Evolutionary conservation across 2,797 vertebrate species (phyloP).

Genomic region (Clarias fuscus): DNA sequence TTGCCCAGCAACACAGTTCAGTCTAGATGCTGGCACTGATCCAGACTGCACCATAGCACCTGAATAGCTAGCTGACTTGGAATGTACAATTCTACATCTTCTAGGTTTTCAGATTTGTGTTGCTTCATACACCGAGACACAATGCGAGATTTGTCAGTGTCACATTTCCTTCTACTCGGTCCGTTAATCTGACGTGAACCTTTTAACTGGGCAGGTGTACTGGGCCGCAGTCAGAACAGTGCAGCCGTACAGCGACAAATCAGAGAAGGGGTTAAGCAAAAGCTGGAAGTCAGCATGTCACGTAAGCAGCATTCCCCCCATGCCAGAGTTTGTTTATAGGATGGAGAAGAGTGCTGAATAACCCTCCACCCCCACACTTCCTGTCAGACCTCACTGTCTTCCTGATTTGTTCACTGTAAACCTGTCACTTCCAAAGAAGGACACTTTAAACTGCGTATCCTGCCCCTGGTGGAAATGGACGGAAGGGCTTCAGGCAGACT

Average conservation of each 20-base stretch:
- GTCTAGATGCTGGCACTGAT: background rate
- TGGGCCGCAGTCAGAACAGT: too few species aligned
- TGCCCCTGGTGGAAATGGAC: background rate
- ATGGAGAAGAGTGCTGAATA: conserved; percentile 50
- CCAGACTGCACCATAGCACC: conserved; percentile 8
- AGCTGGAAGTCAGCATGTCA: conserved; percentile 34
- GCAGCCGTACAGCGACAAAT: too few species aligned
- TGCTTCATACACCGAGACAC: conserved; percentile 15
- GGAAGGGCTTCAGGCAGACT: background rate
- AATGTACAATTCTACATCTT: background rate
- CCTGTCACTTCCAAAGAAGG: conserved; percentile 19
- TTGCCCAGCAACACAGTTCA: conserved; percentile 9
- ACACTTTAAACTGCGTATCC: conserved; percentile 2
- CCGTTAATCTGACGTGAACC: conserved; percentile 11
- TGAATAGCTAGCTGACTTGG: conserved; percentile 9
- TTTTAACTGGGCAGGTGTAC: too few species aligned
- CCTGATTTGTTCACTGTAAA: conserved; percentile 32
- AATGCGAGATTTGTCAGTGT: conserved; percentile 24
- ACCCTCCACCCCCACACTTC: conserved; percentile 27
- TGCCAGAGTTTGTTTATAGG: conserved; percentile 55
- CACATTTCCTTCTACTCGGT: conserved; percentile 25
- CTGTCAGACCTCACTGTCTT: conserved; percentile 30
- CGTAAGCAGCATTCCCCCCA: conserved; percentile 48
- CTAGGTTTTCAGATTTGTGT: conserved; percentile 6
- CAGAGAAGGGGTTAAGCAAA: background rate